phyloP scores from a whole-genome alignment of 2,888 invertebrate species.

The Heliothis peltigera region DNA sequence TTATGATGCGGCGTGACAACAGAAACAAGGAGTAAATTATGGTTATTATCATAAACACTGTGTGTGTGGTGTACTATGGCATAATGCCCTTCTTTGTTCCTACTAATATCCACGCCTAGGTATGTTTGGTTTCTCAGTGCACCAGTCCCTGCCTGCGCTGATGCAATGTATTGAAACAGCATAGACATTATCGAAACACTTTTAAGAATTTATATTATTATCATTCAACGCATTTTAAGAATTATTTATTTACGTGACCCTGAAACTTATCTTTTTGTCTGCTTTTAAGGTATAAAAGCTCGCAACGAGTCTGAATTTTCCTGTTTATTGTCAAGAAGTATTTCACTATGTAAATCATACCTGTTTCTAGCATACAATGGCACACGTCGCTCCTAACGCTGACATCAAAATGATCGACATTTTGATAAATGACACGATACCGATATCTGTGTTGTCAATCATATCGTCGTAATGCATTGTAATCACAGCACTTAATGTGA shows the following conservation, averaged over 20 bases:
- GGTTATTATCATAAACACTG: conserved; percentile 67
- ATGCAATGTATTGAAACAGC: conserved; percentile 44
- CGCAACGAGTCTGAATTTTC: conserved; percentile 2
- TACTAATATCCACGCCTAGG: conserved; percentile 12
- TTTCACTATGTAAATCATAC: conserved; percentile 33
- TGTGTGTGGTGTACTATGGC: conserved; percentile 33
- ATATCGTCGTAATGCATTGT: conserved; percentile 71
- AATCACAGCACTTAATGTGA: conserved; percentile 69
- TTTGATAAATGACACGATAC: conserved; percentile 74
- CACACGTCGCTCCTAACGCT: conserved; percentile 53
- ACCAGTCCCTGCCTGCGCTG: conserved; percentile 24
- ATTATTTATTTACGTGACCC: conserved; percentile 11
- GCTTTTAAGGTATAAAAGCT: conserved; percentile 6
- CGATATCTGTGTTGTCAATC: conserved; percentile 78
- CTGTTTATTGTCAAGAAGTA: conserved; percentile 23
- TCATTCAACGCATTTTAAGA: conserved; percentile 25
- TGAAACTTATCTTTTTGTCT: conserved; percentile 10
- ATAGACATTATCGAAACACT: conserved; percentile 44
- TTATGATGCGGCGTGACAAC: conserved; percentile 60
- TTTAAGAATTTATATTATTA: conserved; percentile 27
- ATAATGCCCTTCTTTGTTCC: conserved; percentile 40
- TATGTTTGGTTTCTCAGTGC: conserved; percentile 28
- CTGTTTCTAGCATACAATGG: conserved; percentile 61
- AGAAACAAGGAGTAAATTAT: conserved; percentile 70
- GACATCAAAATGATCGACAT: conserved; percentile 71